These are phyloP conservation scores for Drosophila ercepeae DNA, from an alignment of 1,140 invertebrate species.

Conservation along the genomic window DNA sequence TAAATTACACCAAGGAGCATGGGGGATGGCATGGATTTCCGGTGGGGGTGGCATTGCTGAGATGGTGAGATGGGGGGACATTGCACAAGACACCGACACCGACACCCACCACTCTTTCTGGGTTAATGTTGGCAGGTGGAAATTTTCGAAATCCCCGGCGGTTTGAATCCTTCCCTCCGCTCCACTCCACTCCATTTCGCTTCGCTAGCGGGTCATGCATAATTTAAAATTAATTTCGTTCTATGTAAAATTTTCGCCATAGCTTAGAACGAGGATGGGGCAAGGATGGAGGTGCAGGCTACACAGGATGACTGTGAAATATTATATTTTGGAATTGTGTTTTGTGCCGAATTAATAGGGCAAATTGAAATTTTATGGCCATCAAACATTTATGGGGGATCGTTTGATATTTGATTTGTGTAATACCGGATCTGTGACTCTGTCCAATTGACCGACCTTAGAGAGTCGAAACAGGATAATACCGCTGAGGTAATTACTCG, in stretches of 20 bases:
- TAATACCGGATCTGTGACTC: constrained; percentile 7
- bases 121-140: constrained; percentile 77
- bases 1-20: constrained; percentile 26
- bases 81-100: constrained; percentile 13
- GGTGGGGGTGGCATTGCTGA: not conserved
- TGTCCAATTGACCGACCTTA: constrained; percentile 2
- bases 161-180: constrained; percentile 29
- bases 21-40: not conserved
- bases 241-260: constrained; percentile 66
- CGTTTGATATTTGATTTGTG: constrained; percentile 56
- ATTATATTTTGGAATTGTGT: constrained; percentile 62
- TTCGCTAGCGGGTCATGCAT: constrained; percentile 70
- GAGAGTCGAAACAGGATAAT: not conserved
- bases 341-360: constrained; percentile 68
- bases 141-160: constrained; percentile 76
- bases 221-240: constrained; percentile 82
- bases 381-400: constrained; percentile 52
- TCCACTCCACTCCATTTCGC: constrained; percentile 32
- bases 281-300: not conserved
- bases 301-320: constrained; percentile 45
- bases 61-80: no score
- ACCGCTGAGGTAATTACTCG: constrained; percentile 8
- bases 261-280: constrained; percentile 20
- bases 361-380: constrained; percentile 77
- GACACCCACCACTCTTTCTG: constrained; percentile 47